Conservation (phyloP, 2,888 invertebrate genomes). For the Eupithecia vulgata region DNA sequence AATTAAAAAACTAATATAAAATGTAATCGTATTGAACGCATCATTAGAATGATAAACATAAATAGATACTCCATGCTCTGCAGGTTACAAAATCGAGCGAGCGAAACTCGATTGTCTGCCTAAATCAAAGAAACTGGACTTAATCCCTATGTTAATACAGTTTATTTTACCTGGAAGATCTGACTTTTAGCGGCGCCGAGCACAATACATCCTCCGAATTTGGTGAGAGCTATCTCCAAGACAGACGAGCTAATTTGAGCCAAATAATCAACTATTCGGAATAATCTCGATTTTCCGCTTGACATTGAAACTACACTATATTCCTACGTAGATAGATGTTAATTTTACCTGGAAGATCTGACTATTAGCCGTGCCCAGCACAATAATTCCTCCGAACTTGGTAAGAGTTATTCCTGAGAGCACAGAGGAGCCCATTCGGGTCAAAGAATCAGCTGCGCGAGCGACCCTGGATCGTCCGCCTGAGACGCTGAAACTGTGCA, state of each 20-base stretch:
- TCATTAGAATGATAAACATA: no score
- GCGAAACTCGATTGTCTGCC: no score
- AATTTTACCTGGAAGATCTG: constrained; percentile 93
- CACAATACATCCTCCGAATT: constrained; percentile 94
- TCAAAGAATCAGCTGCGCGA: constrained; percentile 92
- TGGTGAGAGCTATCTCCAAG: not conserved
- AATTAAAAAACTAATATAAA: no score
- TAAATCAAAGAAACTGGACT: not conserved
- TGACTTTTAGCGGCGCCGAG: constrained; percentile 98
- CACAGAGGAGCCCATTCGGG: constrained; percentile 97
- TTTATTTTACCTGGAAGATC: constrained; percentile 89
- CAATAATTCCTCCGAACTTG: constrained; percentile 98
- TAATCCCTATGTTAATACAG: no score
- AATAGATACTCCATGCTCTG: no score
- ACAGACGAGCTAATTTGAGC: not conserved
- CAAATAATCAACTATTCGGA: no score
- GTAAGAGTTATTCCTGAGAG: constrained; percentile 99
- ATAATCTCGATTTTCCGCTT: no score
- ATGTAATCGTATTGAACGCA: no score
- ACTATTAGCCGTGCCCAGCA: constrained; percentile 98
- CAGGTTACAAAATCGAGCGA: no score
- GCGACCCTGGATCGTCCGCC: constrained; percentile 88
- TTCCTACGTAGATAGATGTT: not conserved
- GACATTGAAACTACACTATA: no score
- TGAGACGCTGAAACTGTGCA: constrained; percentile 94